Evolutionary conservation across 2,888 invertebrate species (phyloP).

Genomic region (Dugesia japonica): DNA sequence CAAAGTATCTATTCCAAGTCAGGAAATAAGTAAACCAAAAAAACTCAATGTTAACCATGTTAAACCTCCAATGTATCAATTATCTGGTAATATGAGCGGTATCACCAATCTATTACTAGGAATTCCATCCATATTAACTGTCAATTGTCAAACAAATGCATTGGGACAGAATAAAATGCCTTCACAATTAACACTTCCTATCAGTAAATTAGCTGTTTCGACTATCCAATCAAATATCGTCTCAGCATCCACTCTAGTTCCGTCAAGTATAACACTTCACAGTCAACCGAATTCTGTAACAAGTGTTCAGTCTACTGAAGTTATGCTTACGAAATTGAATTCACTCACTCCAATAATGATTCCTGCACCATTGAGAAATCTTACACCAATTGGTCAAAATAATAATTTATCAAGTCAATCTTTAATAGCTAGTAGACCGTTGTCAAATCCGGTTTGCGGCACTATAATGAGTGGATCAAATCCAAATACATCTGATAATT

Average conservation of each 20-base stretch:
- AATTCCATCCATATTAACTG: neutral
- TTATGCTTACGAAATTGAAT: neutral
- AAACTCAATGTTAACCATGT: neutral
- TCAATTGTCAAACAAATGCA: neutral
- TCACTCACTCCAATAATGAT: neutral
- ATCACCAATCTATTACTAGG: neutral
- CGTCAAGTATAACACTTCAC: neutral
- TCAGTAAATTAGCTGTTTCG: neutral
- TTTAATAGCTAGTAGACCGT: conserved; percentile 1
- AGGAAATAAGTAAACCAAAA: neutral
- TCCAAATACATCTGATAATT: neutral
- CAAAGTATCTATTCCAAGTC: neutral
- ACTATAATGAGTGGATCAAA: neutral
- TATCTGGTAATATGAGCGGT: neutral
- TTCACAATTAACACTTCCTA: neutral
- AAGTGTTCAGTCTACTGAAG: neutral
- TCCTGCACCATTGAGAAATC: neutral
- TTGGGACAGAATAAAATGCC: neutral
- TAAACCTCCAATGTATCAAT: neutral
- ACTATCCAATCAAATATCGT: neutral
- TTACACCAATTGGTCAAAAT: neutral
- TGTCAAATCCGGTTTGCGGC: conserved; percentile 11
- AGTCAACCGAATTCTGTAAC: neutral
- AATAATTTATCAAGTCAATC: conserved; percentile 9
- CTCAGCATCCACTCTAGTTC: neutral